These are phyloP conservation scores for Mesoligia furuncula DNA, from an alignment of 2,888 invertebrate genomes.

Conservation along the genomic window DNA sequence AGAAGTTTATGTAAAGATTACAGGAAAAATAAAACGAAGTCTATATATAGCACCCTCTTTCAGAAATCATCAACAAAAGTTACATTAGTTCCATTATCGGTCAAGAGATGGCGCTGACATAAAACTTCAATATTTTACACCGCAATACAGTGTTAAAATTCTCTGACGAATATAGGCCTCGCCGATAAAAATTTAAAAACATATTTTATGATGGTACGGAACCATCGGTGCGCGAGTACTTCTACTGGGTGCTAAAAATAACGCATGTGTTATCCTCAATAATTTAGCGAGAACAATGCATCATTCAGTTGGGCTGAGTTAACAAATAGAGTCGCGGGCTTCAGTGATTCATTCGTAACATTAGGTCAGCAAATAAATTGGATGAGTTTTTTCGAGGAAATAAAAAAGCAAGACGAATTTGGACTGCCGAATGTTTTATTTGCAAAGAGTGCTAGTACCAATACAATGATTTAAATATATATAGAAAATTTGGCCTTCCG, in stretches of 20 bases:
- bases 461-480: not conserved
- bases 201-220: no score
- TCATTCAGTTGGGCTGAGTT: slow-evolving; percentile 74
- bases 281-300: slow-evolving; percentile 76
- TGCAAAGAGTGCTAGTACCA: not conserved
- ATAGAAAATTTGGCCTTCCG: not conserved
- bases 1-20: no score
- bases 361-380: slow-evolving; percentile 34
- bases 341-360: slow-evolving; percentile 71
- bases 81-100: no score
- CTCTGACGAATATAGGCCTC: no score
- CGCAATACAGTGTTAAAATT: no score
- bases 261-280: slow-evolving; percentile 68
- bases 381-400: slow-evolving; percentile 12
- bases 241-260: slow-evolving; percentile 67
- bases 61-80: no score
- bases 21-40: no score
- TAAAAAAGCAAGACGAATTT: slow-evolving; percentile 6
- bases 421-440: not conserved
- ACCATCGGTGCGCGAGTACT: no score
- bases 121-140: no score
- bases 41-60: no score
- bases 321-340: slow-evolving; percentile 73
- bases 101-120: no score
- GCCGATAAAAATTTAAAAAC: no score